Conservation (phyloP, 1,140 invertebrate species). For the Rhyzopertha dominica region DNA sequence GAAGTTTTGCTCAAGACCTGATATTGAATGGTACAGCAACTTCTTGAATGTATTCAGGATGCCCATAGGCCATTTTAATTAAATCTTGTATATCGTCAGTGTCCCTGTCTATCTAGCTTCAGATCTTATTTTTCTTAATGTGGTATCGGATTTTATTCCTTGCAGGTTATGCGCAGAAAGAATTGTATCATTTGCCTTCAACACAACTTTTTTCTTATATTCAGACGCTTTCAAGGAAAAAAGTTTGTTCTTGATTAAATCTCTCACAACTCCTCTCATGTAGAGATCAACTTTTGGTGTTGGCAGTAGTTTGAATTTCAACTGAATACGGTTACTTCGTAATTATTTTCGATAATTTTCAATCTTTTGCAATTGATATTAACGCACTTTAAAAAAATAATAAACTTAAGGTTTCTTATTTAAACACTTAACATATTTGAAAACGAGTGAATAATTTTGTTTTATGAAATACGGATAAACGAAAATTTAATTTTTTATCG, state of each 20-base stretch:
- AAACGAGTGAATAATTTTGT: no score
- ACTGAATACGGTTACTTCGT: constrained; percentile 1
- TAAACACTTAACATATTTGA: no score
- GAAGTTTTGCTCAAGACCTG: no score
- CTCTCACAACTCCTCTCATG: constrained; percentile 5
- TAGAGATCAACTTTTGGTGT: constrained; percentile 2
- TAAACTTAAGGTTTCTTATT: no score
- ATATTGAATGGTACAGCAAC: no score
- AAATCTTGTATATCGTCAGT: constrained; percentile 6
- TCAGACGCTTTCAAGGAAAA: constrained; percentile 3
- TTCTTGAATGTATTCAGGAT: no score
- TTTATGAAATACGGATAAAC: no score
- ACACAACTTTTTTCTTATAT: constrained; percentile 4
- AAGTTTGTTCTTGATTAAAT: constrained; percentile 2
- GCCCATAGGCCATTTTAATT: background rate
- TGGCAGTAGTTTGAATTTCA: constrained; percentile 3
- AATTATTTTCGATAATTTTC: background rate
- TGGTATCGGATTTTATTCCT: constrained; percentile 6
- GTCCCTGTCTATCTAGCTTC: constrained; percentile 6
- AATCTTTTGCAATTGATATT: constrained; percentile 13
- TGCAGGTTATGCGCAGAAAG: constrained; percentile 6
- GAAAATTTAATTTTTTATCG: no score
- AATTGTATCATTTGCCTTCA: constrained; percentile 1
- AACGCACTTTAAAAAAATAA: no score
- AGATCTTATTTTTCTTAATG: constrained; percentile 7